Base-by-base conservation (phyloP, 2,113 vertebrate species). In the Gobio gobio region DNA sequence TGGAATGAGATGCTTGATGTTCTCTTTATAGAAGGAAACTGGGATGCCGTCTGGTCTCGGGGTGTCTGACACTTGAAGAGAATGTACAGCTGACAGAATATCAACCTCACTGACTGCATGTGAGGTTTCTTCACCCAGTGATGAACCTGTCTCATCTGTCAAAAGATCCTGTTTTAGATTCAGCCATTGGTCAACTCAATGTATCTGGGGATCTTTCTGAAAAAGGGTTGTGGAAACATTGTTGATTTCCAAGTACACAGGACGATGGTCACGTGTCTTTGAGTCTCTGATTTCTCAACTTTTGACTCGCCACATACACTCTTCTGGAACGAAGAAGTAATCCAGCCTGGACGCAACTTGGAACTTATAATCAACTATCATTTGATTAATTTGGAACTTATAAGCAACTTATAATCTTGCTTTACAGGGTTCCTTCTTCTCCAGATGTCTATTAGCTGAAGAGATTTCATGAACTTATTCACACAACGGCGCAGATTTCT, bases 31-130 rank as follows among this genome's bases (percentile, higher is more conserved):
- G 72, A 76, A 84, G 43, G 83, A 76, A 63, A 20, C 83, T 64
- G 73, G 72, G 45, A 84, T 66, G 13, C 58, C 45, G 3, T 84
- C 83, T 51, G 83, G 83, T 76, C 83, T 84, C 14, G 83, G 83
- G 12, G 83, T 84, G n/a, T 83, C 70, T 26, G 82, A 83, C 54
- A 83, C 70, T 49, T 83, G 70, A 43, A 83, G 82, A 63, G 82
- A 75, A 4, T 83, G n/a, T 59, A 83, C 40, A 18, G 56, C 82
- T 75, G 82, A 74, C 0, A 74, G 2, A 49, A 83, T 75, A n/a
- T 83, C 82, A 36, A 83, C n/a, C 18, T 63, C 70, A 43, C n/a
- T 75, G 24, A 84, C 29, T 18, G 3, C 58, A 24, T 73, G 22
- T 59, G 20, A 16, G 51, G 3, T 49, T 13, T 51, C 56, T 76